Evolutionary conservation across 2,888 invertebrate genomes (phyloP).

Genomic region (Melinaea marsaeus): DNA sequence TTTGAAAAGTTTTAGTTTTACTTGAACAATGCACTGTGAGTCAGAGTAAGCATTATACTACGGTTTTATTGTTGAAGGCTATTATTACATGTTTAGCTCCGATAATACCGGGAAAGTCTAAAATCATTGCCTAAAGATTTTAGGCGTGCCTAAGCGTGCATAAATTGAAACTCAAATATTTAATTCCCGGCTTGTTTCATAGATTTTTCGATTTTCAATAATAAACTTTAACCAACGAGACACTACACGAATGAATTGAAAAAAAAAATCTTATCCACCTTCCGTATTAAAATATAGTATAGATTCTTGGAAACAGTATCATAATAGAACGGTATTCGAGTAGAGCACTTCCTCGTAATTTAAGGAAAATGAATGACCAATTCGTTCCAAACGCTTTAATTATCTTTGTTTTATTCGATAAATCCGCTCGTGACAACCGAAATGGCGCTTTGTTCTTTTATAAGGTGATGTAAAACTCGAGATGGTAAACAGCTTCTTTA

Average conservation of each 20-base stretch:
- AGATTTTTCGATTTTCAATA: too few relatives aligned
- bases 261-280: too few relatives aligned
- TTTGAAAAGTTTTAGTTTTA: background rate
- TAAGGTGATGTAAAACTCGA: background rate
- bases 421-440: background rate
- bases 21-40: background rate
- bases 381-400: constrained; percentile 5
- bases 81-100: constrained; percentile 1
- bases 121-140: background rate
- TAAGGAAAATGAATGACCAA: constrained; percentile 12
- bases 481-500: too few relatives aligned
- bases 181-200: too few relatives aligned
- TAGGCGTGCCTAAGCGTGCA: background rate
- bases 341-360: constrained; percentile 1
- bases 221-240: too few relatives aligned
- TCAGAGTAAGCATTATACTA: background rate
- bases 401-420: background rate
- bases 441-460: background rate
- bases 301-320: background rate
- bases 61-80: background rate
- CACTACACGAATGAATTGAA: too few relatives aligned
- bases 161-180: too few relatives aligned
- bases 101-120: background rate
- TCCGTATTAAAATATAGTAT: background rate
- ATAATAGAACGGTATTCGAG: too few relatives aligned